Evolutionary conservation across 2,113 vertebrate species (phyloP).

Genomic region (Fulica atra): DNA sequence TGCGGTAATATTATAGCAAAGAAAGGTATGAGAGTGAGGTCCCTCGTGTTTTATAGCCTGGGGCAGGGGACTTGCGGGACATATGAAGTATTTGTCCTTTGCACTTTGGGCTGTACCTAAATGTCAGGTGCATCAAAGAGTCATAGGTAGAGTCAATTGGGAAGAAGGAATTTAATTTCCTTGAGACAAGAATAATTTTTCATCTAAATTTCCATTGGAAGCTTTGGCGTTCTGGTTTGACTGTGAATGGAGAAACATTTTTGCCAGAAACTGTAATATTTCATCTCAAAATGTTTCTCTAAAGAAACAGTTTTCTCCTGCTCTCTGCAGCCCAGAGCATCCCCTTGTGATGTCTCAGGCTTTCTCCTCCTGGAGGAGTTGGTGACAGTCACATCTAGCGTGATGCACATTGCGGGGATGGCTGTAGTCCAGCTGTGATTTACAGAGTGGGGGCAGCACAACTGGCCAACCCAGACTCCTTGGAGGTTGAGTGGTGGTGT

Average conservation of each 20-base stretch:
- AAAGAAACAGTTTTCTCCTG: background rate
- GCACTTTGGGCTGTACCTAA: background rate
- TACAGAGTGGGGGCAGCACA: rapidly evolving
- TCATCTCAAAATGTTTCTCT: background rate
- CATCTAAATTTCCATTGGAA: background rate
- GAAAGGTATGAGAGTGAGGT: background rate
- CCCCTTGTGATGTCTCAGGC: background rate
- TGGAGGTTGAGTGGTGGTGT: background rate
- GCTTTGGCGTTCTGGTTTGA: background rate
- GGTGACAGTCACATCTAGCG: background rate
- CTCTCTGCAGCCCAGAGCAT: background rate
- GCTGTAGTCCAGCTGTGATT: background rate
- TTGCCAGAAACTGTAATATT: background rate
- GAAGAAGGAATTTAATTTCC: background rate
- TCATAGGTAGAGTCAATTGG: background rate
- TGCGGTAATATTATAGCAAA: background rate
- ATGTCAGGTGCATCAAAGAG: background rate
- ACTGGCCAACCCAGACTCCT: background rate
- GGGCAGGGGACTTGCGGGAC: background rate
- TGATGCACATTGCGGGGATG: rapidly evolving
- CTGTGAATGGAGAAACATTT: background rate
- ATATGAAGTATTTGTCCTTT: background rate
- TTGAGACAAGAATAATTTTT: background rate
- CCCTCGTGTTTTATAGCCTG: background rate
- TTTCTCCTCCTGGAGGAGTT: background rate